These are phyloP conservation scores for Bimastos eiseni DNA, from an alignment of 2,888 invertebrate species.

Conservation along the genomic window DNA sequence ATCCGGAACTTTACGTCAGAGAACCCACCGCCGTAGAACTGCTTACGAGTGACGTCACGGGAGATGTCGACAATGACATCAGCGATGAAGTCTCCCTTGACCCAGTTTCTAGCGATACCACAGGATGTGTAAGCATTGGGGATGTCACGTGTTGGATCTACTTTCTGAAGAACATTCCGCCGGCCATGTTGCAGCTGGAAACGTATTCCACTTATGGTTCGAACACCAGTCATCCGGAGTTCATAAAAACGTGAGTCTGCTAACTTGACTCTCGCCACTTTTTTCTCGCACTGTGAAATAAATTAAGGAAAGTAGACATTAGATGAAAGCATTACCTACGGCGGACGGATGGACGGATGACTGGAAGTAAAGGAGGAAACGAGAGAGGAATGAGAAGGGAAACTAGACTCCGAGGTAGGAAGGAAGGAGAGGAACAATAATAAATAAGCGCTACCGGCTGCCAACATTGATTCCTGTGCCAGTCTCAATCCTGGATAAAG, in stretches of 20 bases:
- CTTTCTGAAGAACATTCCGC: slow-evolving; percentile 4
- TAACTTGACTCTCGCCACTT: neutral
- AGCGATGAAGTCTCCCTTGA: neutral
- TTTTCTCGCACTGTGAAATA: neutral
- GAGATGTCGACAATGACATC: neutral
- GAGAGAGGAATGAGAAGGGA: too few relatives aligned
- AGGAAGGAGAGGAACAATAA: too few relatives aligned
- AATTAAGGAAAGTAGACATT: neutral
- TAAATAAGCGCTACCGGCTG: too few relatives aligned
- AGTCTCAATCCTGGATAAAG: too few relatives aligned
- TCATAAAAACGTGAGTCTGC: neutral
- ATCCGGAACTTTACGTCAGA: slow-evolving; percentile 13
- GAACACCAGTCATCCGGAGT: neutral
- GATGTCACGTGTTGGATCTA: neutral
- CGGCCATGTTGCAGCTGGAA: neutral
- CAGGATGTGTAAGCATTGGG: neutral
- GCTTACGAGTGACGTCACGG: neutral
- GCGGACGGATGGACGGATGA: too few relatives aligned
- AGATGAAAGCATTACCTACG: neutral
- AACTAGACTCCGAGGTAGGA: too few relatives aligned
- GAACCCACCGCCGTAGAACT: neutral
- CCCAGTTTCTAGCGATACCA: neutral
- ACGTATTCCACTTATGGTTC: neutral
- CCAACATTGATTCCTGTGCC: too few relatives aligned
- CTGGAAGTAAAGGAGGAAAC: too few relatives aligned